These are phyloP conservation scores for Entomyzon cyanotis DNA, from an alignment of 2,113 vertebrate genomes.

Conservation along the genomic window DNA sequence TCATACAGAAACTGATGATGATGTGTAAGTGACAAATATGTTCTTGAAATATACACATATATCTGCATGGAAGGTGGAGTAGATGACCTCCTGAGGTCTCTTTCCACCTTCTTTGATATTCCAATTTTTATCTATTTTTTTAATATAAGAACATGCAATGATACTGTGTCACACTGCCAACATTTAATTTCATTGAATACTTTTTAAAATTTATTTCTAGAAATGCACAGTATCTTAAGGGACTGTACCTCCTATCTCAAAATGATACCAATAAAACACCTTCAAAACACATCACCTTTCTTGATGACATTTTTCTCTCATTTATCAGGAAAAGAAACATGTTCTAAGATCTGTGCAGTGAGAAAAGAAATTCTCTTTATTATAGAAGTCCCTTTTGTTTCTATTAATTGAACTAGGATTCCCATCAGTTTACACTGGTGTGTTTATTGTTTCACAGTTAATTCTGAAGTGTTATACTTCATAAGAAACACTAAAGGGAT, in stretches of 20 bases:
- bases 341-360: background rate
- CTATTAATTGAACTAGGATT: background rate
- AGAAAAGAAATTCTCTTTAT: background rate
- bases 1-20: background rate
- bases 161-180: background rate
- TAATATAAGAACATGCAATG: background rate
- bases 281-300: background rate
- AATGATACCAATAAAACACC: background rate
- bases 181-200: accelerated
- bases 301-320: background rate
- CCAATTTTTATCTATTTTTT: background rate
- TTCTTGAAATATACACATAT: background rate
- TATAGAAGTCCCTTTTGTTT: background rate
- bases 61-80: background rate
- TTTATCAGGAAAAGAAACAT: background rate
- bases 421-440: slow-evolving; percentile 8
- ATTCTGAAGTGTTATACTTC: slow-evolving; percentile 2
- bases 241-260: background rate
- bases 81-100: background rate
- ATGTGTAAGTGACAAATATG: background rate
- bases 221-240: background rate
- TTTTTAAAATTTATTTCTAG: background rate
- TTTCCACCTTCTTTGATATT: background rate
- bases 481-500: background rate
- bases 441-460: slow-evolving; percentile 5